phyloP scores from a whole-genome alignment of 2,113 vertebrate species.

The Agapornis roseicollis region DNA sequence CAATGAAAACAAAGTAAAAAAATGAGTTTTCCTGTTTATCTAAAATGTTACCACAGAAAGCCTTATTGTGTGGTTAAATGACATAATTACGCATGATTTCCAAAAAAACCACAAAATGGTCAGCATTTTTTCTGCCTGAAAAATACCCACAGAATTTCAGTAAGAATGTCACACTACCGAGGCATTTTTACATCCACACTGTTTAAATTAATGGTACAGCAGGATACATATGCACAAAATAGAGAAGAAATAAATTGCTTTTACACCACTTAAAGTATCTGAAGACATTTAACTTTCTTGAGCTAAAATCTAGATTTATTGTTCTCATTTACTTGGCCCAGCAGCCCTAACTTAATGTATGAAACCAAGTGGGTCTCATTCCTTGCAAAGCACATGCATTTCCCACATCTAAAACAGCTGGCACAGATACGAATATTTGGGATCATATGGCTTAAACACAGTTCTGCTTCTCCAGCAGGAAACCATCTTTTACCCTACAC shows the following conservation, averaged over 20 bases:
- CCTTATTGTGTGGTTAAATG: constrained; percentile 68
- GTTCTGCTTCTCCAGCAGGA: constrained; percentile 47
- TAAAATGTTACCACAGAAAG: constrained; percentile 62
- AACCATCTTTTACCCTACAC: constrained; percentile 37
- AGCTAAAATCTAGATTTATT: constrained; percentile 6
- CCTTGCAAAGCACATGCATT: constrained; percentile 27
- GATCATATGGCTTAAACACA: constrained; percentile 24
- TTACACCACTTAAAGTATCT: constrained; percentile 4
- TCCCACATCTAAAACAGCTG: constrained; percentile 64
- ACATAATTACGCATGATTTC: constrained; percentile 69
- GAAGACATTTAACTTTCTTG: constrained; percentile 27
- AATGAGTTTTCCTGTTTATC: constrained; percentile 62
- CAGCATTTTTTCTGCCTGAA: constrained; percentile 75
- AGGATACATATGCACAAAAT: neutral
- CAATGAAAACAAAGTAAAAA: constrained; percentile 50
- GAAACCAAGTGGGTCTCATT: constrained; percentile 47
- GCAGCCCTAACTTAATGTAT: neutral
- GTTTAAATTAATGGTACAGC: constrained; percentile 55
- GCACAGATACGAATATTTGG: constrained; percentile 27
- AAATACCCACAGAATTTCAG: constrained; percentile 71
- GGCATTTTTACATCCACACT: constrained; percentile 52
- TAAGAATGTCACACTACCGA: constrained; percentile 53
- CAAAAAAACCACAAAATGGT: constrained; percentile 69
- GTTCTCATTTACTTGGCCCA: constrained; percentile 30
- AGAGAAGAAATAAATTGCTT: constrained; percentile 31